Base-by-base conservation (phyloP, 2,797 vertebrate genomes). In the Galago senegalensis region DNA sequence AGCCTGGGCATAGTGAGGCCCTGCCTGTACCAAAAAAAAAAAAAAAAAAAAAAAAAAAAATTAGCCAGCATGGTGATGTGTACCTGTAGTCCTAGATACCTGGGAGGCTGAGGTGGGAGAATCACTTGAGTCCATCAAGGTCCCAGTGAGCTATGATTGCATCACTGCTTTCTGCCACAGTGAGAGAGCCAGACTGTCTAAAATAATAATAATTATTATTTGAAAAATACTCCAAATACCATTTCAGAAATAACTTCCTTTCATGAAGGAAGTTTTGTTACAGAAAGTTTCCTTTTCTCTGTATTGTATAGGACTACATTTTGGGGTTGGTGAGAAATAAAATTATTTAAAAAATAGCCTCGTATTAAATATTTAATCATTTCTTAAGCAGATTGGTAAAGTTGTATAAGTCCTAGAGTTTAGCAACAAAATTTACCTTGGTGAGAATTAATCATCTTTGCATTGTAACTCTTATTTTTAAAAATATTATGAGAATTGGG, bases 311-410 rank as follows among this genome's bases (percentile, higher is more conserved):
- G 84, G 53, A 96, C 70, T 18, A 87, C 21, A 80, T 96, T 87
- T 94, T 97, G 65, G 93, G 77, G 49, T 89, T 49, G 27, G 34
- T 6, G 3, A 53, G 85, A 97, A 87, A 91, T 40, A 16, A 92
- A 97, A 85, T n/a, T 56, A 83, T 80, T 97, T 91, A 0, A 83
- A 95, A 97, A 97, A 94, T 21, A 93, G 3, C 53, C 2, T 61
- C 88, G 14, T 37, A 23, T n/a, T 63, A 93, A 90, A 95, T 72
- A 97, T 9, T 14, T 65, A 96, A 77, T 87, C 40, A 97, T 43
- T 96, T 86, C 75, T 93, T 91, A 94, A 76, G 34, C 37, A 75
- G 80, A 75, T 34, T 96, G 73, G 25, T 96, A 82, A 96, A 94
- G 94, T 88, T 58, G 73, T 25, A 80, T 25, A 90, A 58, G 58